phyloP scores from a whole-genome alignment of 2,888 invertebrate species.

The Candidula unifasciata region DNA sequence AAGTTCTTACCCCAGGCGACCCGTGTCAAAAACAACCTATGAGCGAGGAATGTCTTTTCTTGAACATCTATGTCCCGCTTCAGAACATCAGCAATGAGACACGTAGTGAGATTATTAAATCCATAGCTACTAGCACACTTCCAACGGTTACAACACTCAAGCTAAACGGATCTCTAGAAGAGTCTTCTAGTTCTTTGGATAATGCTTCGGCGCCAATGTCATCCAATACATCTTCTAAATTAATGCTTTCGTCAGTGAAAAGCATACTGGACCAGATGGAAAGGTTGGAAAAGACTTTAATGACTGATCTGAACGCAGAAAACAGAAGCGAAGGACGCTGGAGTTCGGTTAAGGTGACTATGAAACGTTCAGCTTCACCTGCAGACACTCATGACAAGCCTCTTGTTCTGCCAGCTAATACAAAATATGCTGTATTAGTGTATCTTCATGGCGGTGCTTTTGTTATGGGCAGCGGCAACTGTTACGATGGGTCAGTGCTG shows the following conservation, averaged over 20 bases:
- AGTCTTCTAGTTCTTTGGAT: neutral
- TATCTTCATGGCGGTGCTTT: conserved; percentile 40
- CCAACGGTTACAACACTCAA: neutral
- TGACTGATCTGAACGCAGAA: neutral
- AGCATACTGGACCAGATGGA: neutral
- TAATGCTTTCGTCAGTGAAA: neutral
- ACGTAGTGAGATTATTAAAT: neutral
- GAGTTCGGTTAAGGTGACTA: neutral
- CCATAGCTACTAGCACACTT: neutral
- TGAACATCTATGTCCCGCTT: conserved; percentile 38
- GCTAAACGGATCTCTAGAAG: no score
- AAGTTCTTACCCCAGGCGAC: neutral
- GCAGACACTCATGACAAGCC: neutral
- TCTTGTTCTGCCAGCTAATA: neutral
- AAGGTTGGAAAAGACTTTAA: neutral
- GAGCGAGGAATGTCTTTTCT: conserved; percentile 33
- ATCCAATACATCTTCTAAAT: neutral
- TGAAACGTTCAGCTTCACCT: neutral
- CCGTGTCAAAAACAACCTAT: no score
- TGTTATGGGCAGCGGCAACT: conserved; percentile 10
- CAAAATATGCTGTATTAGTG: conserved; percentile 18
- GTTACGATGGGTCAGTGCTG: conserved; percentile 11
- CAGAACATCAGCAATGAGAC: neutral
- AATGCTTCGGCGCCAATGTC: neutral
- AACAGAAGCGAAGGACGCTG: neutral